Base-by-base conservation (phyloP, 2,888 invertebrate genomes). In the Drosophila pegasa region DNA sequence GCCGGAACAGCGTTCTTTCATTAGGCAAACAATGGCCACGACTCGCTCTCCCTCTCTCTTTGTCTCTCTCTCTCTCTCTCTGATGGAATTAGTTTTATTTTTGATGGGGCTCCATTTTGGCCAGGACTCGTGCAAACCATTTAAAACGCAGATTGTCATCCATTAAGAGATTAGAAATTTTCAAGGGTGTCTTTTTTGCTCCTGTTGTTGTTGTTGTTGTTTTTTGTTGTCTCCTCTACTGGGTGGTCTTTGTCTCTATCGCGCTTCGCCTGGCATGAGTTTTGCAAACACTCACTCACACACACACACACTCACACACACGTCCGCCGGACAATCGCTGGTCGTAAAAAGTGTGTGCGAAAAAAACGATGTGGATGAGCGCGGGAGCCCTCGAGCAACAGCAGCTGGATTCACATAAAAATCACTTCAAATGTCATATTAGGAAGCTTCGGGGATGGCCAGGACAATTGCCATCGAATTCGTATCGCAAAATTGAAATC, bases 141-240 rank as follows among this genome's bases (percentile, higher is more conserved):
- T 89, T 89, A 89, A 88, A 89, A 88, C 89, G 88, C 89, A 85
- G 84, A 85, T 89, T 85, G 84, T 87, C 84, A 88, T 85, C 84
- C 84, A 85, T 89, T 85, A 85, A 85, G 88, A 85, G 89, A 85
- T 85, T 85, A 85, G 89, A 85, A 89, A 87, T 71, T 89, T 84
- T 85, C 87, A 86, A 88, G 89, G 84, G 89, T 81, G 76, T 64
- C 76, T 81, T 89, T 81, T 73, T 64, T 10, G 29, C 12, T 38
- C 5, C 18, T 60, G 45, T 38, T 51, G 38, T 54, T 22, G 50
- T 57, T 56, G 60, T 67, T 69, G 63, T 65, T 60, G 35, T 58
- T 22, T 62, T 27, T 64, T 58, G 29, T 41, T 20, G 33, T 27
- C 33, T 50, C 55, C 52, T 63, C 50, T 58, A 50, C 54, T 60